phyloP scores from a whole-genome alignment of 2,113 vertebrate species.

The Pelusios castaneus region DNA sequence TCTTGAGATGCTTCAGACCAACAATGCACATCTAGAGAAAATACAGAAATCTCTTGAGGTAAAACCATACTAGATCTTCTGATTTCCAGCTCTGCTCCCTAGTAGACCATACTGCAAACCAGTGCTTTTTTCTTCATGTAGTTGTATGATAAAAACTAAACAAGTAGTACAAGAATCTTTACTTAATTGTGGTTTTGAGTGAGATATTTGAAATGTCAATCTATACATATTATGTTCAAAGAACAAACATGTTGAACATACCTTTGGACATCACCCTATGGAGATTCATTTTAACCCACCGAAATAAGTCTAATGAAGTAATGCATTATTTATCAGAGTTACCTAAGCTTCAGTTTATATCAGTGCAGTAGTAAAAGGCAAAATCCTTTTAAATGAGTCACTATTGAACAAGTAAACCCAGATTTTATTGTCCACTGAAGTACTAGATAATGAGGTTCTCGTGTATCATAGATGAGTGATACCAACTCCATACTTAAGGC shows the following conservation, averaged over 20 bases:
- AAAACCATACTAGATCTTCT: not conserved
- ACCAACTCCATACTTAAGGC: not conserved
- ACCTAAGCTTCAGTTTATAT: not conserved
- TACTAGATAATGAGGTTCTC: not conserved
- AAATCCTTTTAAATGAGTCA: not conserved
- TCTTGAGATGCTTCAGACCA: slow-evolving; percentile 64
- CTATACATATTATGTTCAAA: not conserved
- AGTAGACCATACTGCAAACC: not conserved
- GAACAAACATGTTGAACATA: not conserved
- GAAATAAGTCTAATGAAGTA: not conserved
- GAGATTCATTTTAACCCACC: not conserved
- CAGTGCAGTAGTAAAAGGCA: not conserved
- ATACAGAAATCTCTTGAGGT: slow-evolving; percentile 79
- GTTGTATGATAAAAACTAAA: not conserved
- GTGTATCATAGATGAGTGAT: not conserved
- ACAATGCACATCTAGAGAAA: slow-evolving; percentile 63
- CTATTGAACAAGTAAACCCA: not conserved
- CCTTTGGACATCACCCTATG: not conserved
- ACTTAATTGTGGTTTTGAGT: not conserved
- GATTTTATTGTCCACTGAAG: not conserved
- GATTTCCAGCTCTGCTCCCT: not conserved
- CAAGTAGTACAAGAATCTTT: not conserved
- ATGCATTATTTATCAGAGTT: not conserved
- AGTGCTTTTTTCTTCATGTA: not conserved
- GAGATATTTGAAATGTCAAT: not conserved